Conservation (phyloP, 92 coral and sea anemone species). For the Phymanthus crucifer region DNA sequence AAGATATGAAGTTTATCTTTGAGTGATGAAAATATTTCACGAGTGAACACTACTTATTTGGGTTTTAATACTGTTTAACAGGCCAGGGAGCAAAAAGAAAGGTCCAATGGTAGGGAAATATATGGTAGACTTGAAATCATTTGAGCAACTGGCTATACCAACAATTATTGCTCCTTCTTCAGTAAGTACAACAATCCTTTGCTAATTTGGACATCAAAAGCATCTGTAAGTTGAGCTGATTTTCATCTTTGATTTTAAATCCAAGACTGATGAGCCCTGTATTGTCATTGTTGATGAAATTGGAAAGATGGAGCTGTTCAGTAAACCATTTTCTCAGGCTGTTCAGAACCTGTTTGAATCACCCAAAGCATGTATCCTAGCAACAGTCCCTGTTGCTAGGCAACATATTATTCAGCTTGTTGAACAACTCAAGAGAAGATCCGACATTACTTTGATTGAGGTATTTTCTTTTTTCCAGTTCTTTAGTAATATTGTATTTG, state of each 20-base stretch:
- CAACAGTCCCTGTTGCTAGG: constrained; percentile 84
- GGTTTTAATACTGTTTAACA: too few species aligned
- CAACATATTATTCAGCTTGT: constrained; percentile 73
- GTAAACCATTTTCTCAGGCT: constrained; percentile 59
- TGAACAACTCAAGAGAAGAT: constrained; percentile 70
- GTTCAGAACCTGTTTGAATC: constrained; percentile 67
- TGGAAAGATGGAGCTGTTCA: constrained; percentile 94
- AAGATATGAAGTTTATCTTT: too few species aligned
- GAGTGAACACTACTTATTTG: too few species aligned
- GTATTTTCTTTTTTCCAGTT: constrained; percentile 33
- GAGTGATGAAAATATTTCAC: too few species aligned
- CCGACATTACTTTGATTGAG: constrained; percentile 73
- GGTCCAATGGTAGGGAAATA: constrained; percentile 80
- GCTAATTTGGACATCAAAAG: background rate
- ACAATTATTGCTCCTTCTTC: constrained; percentile 38
- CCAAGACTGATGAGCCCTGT: background rate
- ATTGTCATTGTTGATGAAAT: constrained; percentile 79
- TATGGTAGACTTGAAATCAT: constrained; percentile 77
- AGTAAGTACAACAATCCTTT: constrained; percentile 2
- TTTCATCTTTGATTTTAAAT: background rate
- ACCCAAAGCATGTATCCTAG: constrained; percentile 51
- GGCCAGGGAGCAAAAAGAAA: constrained; percentile 34
- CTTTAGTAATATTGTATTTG: background rate
- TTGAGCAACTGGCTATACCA: constrained; percentile 84
- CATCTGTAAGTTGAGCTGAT: too few species aligned